phyloP scores from a whole-genome alignment of 2,888 invertebrate species.

The Hyalella azteca region DNA sequence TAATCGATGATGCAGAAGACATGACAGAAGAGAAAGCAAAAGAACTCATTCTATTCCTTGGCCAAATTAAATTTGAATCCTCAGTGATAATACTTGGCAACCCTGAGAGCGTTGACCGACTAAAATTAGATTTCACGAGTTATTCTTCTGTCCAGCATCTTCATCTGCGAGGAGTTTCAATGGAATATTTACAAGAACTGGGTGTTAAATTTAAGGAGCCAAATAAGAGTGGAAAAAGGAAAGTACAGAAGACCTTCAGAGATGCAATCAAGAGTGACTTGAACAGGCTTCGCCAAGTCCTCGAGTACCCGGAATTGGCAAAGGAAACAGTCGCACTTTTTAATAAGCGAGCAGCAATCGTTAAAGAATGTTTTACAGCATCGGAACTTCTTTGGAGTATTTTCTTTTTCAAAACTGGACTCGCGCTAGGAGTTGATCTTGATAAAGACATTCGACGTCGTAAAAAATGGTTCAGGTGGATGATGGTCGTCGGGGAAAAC shows the following conservation, averaged over 20 bases:
- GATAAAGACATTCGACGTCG: constrained; percentile 33
- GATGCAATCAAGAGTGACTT: constrained; percentile 42
- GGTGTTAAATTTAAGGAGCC: constrained; percentile 14
- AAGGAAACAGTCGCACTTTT: constrained; percentile 41
- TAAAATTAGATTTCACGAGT: constrained; percentile 24
- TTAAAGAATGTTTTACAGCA: constrained; percentile 43
- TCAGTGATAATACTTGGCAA: constrained; percentile 26
- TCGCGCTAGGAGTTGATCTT: constrained; percentile 22
- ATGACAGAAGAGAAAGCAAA: not conserved
- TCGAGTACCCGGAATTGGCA: constrained; percentile 45
- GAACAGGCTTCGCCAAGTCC: constrained; percentile 40
- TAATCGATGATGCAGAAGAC: constrained; percentile 52
- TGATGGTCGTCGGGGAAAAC: constrained; percentile 39
- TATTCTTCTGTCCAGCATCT: constrained; percentile 35
- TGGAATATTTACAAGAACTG: constrained; percentile 2
- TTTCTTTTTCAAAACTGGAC: constrained; percentile 14
- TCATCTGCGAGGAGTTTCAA: constrained; percentile 30
- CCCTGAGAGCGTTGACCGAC: not conserved
- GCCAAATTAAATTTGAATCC: constrained; percentile 27
- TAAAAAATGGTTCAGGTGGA: constrained; percentile 39
- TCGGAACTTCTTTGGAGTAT: constrained; percentile 52
- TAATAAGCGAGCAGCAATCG: not conserved
- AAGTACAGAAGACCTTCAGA: constrained; percentile 17
- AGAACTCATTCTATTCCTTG: constrained; percentile 16
- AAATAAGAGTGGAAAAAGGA: constrained; percentile 27